Conservation (phyloP, 2,113 vertebrate genomes). For the Hippopotamus amphibius region DNA sequence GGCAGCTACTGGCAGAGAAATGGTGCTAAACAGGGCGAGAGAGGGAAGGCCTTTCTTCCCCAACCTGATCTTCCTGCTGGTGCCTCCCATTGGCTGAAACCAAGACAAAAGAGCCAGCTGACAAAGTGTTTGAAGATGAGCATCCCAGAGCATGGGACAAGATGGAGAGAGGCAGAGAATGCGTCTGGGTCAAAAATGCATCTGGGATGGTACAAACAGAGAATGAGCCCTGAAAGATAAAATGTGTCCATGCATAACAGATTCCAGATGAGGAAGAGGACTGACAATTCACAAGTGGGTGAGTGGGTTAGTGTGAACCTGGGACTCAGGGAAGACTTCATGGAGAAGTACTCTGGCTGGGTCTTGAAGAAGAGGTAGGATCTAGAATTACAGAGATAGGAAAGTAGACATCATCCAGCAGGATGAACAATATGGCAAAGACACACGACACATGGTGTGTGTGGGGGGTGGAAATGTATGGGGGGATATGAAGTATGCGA, state of each 20-base stretch:
- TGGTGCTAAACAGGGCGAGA: neutral
- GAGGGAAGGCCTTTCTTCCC: neutral
- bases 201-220: neutral
- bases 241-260: neutral
- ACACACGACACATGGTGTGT: neutral
- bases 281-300: neutral
- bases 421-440: neutral
- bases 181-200: too few relatives aligned
- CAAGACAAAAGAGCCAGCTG: neutral
- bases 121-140: neutral
- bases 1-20: neutral
- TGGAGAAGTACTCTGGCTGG: neutral
- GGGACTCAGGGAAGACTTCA: neutral
- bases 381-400: neutral
- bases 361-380: neutral
- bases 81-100: neutral
- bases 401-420: neutral
- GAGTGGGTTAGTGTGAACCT: neutral
- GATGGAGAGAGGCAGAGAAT: neutral
- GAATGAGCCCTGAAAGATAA: neutral
- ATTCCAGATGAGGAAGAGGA: neutral
- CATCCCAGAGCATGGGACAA: neutral
- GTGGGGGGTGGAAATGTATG: too few relatives aligned
- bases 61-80: neutral
- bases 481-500: neutral